Percentiles rank a stretch among this genome's conserved stretches.
These are phyloP conservation scores for Pyrgilauda ruficollis DNA, from an alignment of 2,113 vertebrate genomes.

Conservation along the genomic window DNA sequence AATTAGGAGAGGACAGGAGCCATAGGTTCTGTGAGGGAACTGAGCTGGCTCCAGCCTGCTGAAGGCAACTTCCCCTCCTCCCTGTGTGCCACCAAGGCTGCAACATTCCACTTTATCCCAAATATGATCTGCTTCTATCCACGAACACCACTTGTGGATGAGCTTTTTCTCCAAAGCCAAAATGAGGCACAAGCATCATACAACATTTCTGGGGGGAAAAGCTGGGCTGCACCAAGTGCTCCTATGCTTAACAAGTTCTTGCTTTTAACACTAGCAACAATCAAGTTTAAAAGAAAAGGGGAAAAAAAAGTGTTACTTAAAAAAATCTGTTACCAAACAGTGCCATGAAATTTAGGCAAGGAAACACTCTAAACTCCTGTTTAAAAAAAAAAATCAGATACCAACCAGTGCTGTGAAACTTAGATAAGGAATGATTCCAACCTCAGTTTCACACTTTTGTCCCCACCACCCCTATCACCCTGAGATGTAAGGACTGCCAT, in stretches of 20 bases:
- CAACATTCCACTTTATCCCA: background rate
- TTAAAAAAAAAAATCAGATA: background rate
- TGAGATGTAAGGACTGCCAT: background rate
- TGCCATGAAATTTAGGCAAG: background rate
- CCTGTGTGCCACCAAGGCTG: background rate
- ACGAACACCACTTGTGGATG: fast-evolving
- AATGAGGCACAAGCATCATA: fast-evolving
- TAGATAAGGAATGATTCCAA: background rate
- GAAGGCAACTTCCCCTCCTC: background rate
- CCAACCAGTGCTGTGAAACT: background rate
- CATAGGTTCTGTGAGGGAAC: background rate
- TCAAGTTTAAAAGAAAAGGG: background rate
- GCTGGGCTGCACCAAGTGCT: too few relatives aligned
- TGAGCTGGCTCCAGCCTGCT: background rate
- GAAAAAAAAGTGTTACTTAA: background rate
- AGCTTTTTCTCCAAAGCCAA: background rate
- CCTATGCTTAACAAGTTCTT: background rate
- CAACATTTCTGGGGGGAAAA: background rate
- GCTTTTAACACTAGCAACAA: background rate
- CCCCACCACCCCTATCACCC: fast-evolving
- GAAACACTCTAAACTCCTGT: background rate
- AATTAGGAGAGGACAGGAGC: background rate
- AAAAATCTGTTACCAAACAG: background rate
- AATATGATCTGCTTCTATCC: background rate
- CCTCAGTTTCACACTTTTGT: background rate